Evolutionary conservation across 2,797 vertebrate genomes (phyloP).

Genomic region (Lithobates sylvaticus): DNA sequence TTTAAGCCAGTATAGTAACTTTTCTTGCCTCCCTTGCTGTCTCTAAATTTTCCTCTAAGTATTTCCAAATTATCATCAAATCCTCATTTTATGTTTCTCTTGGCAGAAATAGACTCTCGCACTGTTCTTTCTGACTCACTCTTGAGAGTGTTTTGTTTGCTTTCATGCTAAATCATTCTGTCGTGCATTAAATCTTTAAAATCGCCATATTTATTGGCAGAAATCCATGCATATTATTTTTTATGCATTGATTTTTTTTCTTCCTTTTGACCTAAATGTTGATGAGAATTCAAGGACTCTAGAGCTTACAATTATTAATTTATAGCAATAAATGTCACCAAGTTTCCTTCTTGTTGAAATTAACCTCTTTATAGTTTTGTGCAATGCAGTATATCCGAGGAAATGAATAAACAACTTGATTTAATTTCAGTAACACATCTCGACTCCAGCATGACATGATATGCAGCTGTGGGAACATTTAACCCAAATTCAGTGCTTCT

Average conservation of each 20-base stretch:
- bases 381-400: constrained; percentile 45
- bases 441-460: constrained; percentile 11
- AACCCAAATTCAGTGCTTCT: neutral
- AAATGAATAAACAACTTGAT: constrained; percentile 42
- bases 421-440: constrained; percentile 30
- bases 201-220: constrained; percentile 61
- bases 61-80: constrained; percentile 59
- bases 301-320: constrained; percentile 61
- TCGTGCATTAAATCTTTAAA: constrained; percentile 61
- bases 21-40: constrained; percentile 30
- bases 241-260: constrained; percentile 59
- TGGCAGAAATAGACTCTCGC: constrained; percentile 54
- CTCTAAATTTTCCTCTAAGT: constrained; percentile 27
- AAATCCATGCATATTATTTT: constrained; percentile 60
- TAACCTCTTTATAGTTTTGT: constrained; percentile 54
- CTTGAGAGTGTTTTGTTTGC: constrained; percentile 57
- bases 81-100: constrained; percentile 60
- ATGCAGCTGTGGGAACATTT: constrained; percentile 13
- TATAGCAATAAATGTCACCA: constrained; percentile 60
- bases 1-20: constrained; percentile 17
- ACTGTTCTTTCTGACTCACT: constrained; percentile 57
- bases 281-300: constrained; percentile 60
- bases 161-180: constrained; percentile 58
- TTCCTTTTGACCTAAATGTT: constrained; percentile 61
- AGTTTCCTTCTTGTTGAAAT: constrained; percentile 55